Conservation (phyloP, 2,113 vertebrate genomes). For the Neoarius graeffei region DNA sequence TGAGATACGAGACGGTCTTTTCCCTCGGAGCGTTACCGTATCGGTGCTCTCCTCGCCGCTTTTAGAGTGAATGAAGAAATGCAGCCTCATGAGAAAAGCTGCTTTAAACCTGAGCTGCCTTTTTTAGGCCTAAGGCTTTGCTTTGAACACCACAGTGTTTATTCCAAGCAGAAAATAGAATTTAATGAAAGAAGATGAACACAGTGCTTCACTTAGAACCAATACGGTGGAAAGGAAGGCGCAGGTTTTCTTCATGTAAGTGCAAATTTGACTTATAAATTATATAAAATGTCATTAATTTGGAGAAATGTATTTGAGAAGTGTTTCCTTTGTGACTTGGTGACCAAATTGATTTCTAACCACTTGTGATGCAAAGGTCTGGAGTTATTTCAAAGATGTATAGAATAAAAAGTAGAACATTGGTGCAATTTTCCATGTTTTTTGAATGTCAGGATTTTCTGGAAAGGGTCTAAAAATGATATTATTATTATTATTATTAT, state of each 20-base stretch:
- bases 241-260: background rate
- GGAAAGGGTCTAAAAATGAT: background rate
- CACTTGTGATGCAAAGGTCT: background rate
- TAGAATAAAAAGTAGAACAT: background rate
- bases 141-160: background rate
- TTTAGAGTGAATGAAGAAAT: background rate
- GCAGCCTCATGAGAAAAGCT: background rate
- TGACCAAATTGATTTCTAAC: background rate
- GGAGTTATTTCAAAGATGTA: too few relatives aligned
- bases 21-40: slow-evolving; percentile 4
- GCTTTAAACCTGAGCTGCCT: background rate
- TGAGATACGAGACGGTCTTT: slow-evolving; percentile 43
- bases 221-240: background rate
- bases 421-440: background rate
- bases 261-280: background rate
- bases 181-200: background rate
- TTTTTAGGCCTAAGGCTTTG: background rate
- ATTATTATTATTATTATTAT: too few relatives aligned
- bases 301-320: background rate
- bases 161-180: background rate
- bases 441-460: background rate
- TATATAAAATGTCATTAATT: background rate
- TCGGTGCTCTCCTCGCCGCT: background rate
- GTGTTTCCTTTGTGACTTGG: background rate
- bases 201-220: background rate